A percentile compares a stretch with the other conserved stretches of the same genome.
phyloP scores from a whole-genome alignment of 2,113 vertebrate genomes.

The Perca flavescens region DNA sequence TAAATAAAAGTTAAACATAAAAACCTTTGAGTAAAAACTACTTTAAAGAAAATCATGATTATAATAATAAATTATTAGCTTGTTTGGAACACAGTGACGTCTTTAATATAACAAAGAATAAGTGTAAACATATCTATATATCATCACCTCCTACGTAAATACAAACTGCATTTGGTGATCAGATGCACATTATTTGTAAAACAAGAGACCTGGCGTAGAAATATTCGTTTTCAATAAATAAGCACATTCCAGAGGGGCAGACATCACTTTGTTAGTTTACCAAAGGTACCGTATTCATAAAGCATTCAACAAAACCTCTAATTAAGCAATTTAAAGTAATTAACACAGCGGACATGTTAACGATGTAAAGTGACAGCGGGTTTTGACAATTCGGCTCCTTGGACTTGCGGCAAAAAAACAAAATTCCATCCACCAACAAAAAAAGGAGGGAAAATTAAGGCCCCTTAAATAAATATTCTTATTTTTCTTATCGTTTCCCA shows the following conservation, averaged over 20 bases:
- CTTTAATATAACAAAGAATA: constrained; percentile 85
- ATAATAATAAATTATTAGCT: constrained; percentile 85
- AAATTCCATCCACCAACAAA: constrained; percentile 73
- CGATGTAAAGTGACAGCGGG: constrained; percentile 37
- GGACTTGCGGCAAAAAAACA: constrained; percentile 81
- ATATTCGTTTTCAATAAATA: constrained; percentile 85
- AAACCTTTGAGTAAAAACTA: constrained; percentile 72
- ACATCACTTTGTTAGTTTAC: constrained; percentile 78
- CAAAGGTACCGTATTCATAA: constrained; percentile 69
- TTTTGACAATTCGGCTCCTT: constrained; percentile 39
- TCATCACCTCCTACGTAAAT: constrained; percentile 60
- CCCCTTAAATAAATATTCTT: constrained; percentile 95
- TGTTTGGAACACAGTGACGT: constrained; percentile 91
- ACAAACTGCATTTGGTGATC: constrained; percentile 76
- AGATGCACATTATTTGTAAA: constrained; percentile 74
- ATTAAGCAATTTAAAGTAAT: constrained; percentile 22
- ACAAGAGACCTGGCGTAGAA: constrained; percentile 58
- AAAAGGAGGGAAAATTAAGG: constrained; percentile 93
- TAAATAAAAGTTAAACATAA: constrained; percentile 80
- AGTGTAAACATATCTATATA: constrained; percentile 91
- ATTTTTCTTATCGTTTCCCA: constrained; percentile 81
- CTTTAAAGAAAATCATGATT: constrained; percentile 79
- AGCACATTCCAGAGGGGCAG: constrained; percentile 89
- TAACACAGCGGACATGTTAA: constrained; percentile 66
- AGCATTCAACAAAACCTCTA: constrained; percentile 60